phyloP scores from a whole-genome alignment of 2,113 vertebrate species.

The Pan paniscus region DNA sequence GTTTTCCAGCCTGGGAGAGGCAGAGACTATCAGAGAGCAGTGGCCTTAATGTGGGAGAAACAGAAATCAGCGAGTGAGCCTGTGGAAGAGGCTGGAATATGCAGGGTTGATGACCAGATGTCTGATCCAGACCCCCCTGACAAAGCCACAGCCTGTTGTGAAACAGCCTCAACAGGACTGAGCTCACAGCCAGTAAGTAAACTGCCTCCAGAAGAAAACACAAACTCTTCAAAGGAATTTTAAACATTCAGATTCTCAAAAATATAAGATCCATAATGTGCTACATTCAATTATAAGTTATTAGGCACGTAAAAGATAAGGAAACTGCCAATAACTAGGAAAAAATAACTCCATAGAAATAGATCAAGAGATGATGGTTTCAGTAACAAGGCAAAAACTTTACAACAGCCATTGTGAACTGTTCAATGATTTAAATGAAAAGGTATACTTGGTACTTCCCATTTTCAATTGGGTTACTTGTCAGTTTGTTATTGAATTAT shows the following conservation, averaged over 20 bases:
- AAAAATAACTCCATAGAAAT: rapidly evolving
- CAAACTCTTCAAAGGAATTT: not conserved
- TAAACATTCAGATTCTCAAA: not conserved
- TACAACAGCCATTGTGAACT: rapidly evolving
- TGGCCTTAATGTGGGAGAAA: rapidly evolving
- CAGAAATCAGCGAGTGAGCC: not conserved
- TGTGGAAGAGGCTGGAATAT: rapidly evolving
- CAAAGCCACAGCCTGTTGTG: not conserved
- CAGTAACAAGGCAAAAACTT: not conserved
- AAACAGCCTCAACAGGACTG: not conserved
- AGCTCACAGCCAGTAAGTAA: rapidly evolving
- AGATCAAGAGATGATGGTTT: rapidly evolving
- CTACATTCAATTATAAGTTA: not conserved
- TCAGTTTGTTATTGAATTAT: not conserved
- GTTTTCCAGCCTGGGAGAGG: rapidly evolving
- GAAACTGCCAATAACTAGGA: not conserved
- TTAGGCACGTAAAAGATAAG: not conserved
- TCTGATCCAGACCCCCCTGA: not conserved
- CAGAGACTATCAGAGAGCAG: no score
- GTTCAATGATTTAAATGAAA: not conserved
- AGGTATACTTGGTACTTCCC: not conserved
- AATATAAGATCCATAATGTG: not conserved
- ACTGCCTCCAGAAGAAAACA: not conserved
- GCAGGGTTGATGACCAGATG: rapidly evolving
- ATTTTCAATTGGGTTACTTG: not conserved